phyloP scores from a whole-genome alignment of 2,797 vertebrate genomes.

The Pseudochirops cupreus region DNA sequence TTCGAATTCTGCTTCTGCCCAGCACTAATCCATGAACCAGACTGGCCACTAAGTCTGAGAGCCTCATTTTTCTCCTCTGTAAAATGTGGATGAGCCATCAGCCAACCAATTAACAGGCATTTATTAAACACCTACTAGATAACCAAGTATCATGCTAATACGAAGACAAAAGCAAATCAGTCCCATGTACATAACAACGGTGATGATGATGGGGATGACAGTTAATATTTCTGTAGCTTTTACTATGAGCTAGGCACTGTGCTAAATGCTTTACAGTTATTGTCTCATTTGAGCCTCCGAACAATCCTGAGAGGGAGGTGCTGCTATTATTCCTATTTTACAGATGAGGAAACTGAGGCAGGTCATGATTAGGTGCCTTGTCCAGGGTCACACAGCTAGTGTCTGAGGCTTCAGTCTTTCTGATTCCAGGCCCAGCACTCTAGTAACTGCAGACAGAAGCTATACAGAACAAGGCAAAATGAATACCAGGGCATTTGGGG shows the following conservation, averaged over 20 bases:
- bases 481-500: neutral
- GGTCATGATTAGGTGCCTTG: neutral
- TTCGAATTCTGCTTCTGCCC: neutral
- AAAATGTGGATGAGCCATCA: neutral
- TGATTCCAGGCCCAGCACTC: neutral
- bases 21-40: neutral
- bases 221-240: neutral
- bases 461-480: neutral
- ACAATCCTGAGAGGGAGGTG: neutral
- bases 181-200: neutral
- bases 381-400: neutral
- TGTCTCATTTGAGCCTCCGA: neutral
- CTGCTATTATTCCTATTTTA: neutral
- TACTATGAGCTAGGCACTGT: neutral
- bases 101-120: neutral
- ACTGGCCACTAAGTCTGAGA: neutral
- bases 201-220: neutral
- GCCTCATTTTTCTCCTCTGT: neutral
- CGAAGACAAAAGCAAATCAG: neutral
- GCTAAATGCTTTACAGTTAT: neutral
- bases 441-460: neutral
- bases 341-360: neutral
- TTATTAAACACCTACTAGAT: no score
- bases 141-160: neutral
- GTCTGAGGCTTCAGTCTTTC: neutral